Percentiles rank a stretch among this genome's conserved stretches.
These are phyloP conservation scores for Thereva nobilitata DNA, from an alignment of 2,888 invertebrate species.

Conservation along the genomic window DNA sequence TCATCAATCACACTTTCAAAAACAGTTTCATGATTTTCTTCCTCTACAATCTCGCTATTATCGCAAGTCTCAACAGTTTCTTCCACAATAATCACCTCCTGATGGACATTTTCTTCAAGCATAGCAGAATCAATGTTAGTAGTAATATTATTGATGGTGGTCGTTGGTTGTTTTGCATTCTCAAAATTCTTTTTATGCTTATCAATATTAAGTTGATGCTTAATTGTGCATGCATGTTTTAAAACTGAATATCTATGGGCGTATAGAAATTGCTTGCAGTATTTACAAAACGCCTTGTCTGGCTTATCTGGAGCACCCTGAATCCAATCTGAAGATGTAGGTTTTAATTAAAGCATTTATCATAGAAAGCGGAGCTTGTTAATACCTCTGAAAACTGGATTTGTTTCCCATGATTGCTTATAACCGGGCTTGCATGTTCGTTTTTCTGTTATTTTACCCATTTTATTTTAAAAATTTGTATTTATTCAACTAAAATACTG, in stretches of 20 bases:
- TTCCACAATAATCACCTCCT: too few species aligned
- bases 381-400: conserved; percentile 35
- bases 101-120: too few species aligned
- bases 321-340: conserved; percentile 59
- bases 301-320: conserved; percentile 61
- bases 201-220: conserved; percentile 60
- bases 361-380: too few species aligned
- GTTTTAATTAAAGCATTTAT: background rate
- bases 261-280: conserved; percentile 64
- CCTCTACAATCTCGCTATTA: too few species aligned
- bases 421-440: conserved; percentile 11
- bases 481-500: too few species aligned
- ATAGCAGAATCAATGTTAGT: too few species aligned
- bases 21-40: too few species aligned
- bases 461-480: too few species aligned
- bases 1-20: too few species aligned
- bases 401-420: conserved; percentile 32
- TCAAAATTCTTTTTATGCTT: conserved; percentile 14
- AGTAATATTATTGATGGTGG: background rate
- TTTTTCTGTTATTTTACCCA: too few species aligned
- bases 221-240: conserved; percentile 65
- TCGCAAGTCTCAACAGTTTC: too few species aligned
- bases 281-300: conserved; percentile 63
- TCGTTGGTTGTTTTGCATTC: conserved; percentile 7
- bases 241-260: conserved; percentile 64